Percentiles rank a stretch among this genome's conserved stretches.
phyloP scores from a whole-genome alignment of 2,113 vertebrate species.

The Oreamnos americanus region DNA sequence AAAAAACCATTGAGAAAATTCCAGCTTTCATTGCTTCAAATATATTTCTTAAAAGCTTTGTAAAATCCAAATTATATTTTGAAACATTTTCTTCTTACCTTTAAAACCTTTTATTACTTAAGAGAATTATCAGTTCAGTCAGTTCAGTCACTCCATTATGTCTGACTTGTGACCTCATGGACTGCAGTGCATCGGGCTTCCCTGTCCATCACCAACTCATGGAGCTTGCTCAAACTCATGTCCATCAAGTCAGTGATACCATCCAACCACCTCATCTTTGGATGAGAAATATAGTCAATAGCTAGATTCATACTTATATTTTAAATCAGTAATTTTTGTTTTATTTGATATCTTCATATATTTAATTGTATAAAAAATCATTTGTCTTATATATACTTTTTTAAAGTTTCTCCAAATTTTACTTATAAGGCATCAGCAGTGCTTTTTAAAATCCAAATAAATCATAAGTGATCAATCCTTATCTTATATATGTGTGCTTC shows the following conservation, averaged over 20 bases:
- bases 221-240: neutral
- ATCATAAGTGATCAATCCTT: neutral
- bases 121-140: neutral
- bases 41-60: slow-evolving; percentile 1
- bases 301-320: neutral
- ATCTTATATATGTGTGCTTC: neutral
- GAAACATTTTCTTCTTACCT: neutral
- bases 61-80: slow-evolving; percentile 28
- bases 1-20: neutral
- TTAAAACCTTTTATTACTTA: neutral
- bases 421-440: neutral
- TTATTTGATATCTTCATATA: neutral
- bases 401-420: neutral
- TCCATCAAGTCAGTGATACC: neutral
- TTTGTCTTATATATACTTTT: neutral
- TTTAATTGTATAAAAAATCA: neutral
- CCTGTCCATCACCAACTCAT: neutral
- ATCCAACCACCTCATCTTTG: neutral
- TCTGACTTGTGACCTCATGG: accelerated
- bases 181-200: neutral
- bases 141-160: accelerated
- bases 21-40: slow-evolving; percentile 2
- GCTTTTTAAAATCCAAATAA: neutral
- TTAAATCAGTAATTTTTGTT: neutral
- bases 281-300: neutral